Conservation (phyloP, 2,888 invertebrate species). For the Chrysolina americana region DNA sequence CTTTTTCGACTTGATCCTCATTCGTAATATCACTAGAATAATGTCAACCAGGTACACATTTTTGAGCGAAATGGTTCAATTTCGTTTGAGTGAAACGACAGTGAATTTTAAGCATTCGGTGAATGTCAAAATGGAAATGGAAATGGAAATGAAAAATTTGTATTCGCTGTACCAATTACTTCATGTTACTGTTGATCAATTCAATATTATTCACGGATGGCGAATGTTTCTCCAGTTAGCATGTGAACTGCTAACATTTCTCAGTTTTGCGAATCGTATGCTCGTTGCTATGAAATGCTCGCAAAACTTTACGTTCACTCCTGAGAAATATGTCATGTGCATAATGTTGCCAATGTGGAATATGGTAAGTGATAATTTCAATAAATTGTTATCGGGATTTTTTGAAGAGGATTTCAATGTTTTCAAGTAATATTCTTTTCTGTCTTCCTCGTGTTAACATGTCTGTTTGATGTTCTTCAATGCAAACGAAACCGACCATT, state of each 20-base stretch:
- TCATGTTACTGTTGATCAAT: conserved; percentile 43
- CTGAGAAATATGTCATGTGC: background rate
- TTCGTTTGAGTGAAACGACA: background rate
- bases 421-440: no score
- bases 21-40: conserved; percentile 31
- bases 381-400: no score
- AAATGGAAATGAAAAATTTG: conserved; percentile 39
- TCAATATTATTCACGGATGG: conserved; percentile 44
- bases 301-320: background rate
- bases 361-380: background rate
- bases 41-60: conserved; percentile 27
- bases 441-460: no score
- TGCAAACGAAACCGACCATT: no score
- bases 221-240: conserved; percentile 44
- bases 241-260: conserved; percentile 44
- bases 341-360: background rate
- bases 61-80: conserved; percentile 10
- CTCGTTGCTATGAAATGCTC: background rate
- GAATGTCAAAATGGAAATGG: background rate
- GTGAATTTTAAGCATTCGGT: background rate
- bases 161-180: conserved; percentile 40
- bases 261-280: conserved; percentile 41
- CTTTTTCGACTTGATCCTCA: conserved; percentile 32
- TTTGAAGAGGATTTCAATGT: no score
- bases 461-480: no score